Evolutionary conservation across 1,140 invertebrate species (phyloP), one percentile per base, ranked within the genome.

Genomic region (Neotoxoptera formosana): DNA sequence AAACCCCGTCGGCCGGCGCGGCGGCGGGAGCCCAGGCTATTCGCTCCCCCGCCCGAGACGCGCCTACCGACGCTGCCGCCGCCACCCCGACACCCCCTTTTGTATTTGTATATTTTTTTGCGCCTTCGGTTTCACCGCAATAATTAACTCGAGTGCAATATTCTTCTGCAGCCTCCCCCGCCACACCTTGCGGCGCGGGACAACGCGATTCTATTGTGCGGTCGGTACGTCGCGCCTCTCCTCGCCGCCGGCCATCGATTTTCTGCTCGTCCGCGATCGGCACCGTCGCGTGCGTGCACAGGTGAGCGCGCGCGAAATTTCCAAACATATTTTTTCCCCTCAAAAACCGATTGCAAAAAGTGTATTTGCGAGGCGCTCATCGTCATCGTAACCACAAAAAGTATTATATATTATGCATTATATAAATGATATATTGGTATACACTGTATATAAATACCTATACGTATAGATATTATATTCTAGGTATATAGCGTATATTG

Each of bases 1-100:
- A 83, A 48, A 91, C 47, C 91, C 91, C 36, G 91, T 20, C 81
- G 47, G 34, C 11, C 0, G 25, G 23, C 45, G 89, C 89, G 47
- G 20, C 60, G 60, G 60, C 60, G 60, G 60, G 60, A 6, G 60
- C 23, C 7, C 47, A 14, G 86, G 30, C 48, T 30, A 67, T 47
- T 92, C 45, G 48, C 67, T 92, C 90, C 67, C 67, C 90, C 90
- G 45, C 76, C 45, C 21, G 87, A 89, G 87, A 89, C 87, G 87
- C 87, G 87, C 87, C 67, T 81, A 84, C 67, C 47, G 47, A 17
- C 88, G 21, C 23, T 45, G 30, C 60, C 41, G 34, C 7, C 53
- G 34, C 60, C 25, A 81, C 91, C 48, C 48, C 91, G 90, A 36
- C 91, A 7, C 76, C 48, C 23, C 34, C 21, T 48, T 88, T 88